Evolutionary conservation across 1,140 invertebrate genomes (phyloP).

Genomic region (Drosophila insularis): DNA sequence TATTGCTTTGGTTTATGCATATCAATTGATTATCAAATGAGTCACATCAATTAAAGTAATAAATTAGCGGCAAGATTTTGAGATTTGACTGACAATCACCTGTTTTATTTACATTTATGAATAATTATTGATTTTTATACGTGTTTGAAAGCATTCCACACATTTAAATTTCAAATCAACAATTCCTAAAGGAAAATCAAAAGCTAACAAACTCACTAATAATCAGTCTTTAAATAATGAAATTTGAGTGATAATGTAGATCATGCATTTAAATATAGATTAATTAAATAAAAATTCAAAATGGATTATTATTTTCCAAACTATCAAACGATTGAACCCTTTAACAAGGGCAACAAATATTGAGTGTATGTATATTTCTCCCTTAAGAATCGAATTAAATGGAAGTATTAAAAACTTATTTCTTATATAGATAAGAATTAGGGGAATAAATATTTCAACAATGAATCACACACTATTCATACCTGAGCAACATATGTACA

Average conservation of each 20-base stretch:
- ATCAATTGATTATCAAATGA: background rate
- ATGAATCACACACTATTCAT: background rate
- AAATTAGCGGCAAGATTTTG: background rate
- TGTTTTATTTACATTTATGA: background rate
- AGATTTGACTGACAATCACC: background rate
- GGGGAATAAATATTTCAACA: background rate
- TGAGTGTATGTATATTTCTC: background rate
- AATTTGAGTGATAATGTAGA: background rate
- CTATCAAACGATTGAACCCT: no score
- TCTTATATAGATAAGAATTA: conserved; percentile 13
- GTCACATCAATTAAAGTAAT: background rate
- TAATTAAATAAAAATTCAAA: background rate
- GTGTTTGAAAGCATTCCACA: background rate
- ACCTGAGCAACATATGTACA: background rate
- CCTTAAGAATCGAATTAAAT: background rate
- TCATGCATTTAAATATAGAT: background rate
- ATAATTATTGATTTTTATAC: background rate
- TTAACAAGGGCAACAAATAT: no score
- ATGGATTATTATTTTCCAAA: background rate
- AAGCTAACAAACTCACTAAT: background rate
- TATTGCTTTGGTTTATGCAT: background rate
- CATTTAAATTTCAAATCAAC: background rate
- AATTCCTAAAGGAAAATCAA: background rate
- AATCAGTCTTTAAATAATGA: background rate
- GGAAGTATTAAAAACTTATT: background rate